phyloP scores from a whole-genome alignment of 2,797 vertebrate species.

The Chelon labrosus region DNA sequence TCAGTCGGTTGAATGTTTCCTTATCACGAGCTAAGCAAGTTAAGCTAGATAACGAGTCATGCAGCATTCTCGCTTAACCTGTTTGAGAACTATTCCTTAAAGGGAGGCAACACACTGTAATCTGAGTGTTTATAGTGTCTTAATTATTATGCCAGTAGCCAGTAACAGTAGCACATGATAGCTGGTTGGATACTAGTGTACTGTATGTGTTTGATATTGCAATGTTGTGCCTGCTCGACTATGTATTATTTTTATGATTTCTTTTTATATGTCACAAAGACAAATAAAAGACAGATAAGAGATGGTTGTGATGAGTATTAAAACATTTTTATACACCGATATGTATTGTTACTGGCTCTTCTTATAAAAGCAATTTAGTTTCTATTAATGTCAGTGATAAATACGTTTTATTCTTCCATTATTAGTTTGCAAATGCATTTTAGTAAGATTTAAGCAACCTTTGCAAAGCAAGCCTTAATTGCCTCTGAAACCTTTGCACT shows the following conservation, averaged over 20 bases:
- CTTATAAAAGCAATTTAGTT: neutral
- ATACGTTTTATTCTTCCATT: neutral
- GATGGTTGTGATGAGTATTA: neutral
- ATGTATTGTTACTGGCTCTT: neutral
- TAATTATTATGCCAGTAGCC: neutral
- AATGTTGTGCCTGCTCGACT: slow-evolving; percentile 10
- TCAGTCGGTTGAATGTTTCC: neutral
- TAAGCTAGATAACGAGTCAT: neutral
- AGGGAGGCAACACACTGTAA: neutral
- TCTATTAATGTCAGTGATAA: neutral
- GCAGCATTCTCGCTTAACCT: slow-evolving; percentile 15
- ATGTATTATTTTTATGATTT: slow-evolving; percentile 13
- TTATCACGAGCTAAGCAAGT: neutral
- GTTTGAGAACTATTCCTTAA: neutral
- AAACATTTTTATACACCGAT: neutral
- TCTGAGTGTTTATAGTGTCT: neutral
- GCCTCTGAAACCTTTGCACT: neutral
- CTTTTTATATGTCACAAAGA: slow-evolving; percentile 3
- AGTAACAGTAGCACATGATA: neutral
- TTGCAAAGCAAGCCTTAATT: neutral
- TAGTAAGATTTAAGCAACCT: neutral
- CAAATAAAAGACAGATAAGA: neutral
- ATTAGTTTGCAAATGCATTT: neutral
- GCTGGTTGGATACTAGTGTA: slow-evolving; percentile 1
- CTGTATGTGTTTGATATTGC: neutral